Evolutionary conservation across 1,140 invertebrate genomes (phyloP), one percentile per base, ranked within the genome.

Genomic region (Prorops nasuta): DNA sequence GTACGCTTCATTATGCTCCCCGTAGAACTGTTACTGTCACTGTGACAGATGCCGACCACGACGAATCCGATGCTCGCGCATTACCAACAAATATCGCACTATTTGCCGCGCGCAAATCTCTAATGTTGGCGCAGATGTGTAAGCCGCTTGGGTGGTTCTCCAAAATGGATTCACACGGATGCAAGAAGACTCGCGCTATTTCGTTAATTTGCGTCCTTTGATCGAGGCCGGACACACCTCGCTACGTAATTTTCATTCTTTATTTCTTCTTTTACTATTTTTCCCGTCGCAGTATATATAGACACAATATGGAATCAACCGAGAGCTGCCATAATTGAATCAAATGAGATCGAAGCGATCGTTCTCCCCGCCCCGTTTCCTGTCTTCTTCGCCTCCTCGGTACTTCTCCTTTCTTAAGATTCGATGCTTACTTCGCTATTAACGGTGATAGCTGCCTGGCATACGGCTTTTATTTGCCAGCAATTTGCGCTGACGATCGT

Each of bases 401-500:
- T 14, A 28, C 40, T 42, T 31, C 40, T 31, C 17, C 40, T 18
- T 28, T 12, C 24, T 19, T 19, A 10, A 6, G 10, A 28, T 10
- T 4, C 24, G 24, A 4, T 31, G 2, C 28, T 31, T n/a, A 22
- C 47, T 9, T 18, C 28, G 1, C 28, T 31, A 12, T 22, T 15
- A 7, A 24, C 45, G 17, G 21, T 18, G 3, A 21, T 28, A 15
- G n/a, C n/a, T n/a, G n/a, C n/a, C n/a, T n/a, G 10, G 10, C 24
- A 51, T 45, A 59, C 49, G 57, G 60, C 60, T 60, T 74, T 72
- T 74, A 74, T 72, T 74, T 69, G 66, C 68, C 64, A 74, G 71
- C 66, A 71, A 76, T 74, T 74, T 73, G 63, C 59, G 57, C 61
- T 51, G 48, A 55, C 52, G 53, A 67, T 61, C 57, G 51, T 49